phyloP scores from a whole-genome alignment of 2,888 invertebrate genomes.

The Apotomis capreana region DNA sequence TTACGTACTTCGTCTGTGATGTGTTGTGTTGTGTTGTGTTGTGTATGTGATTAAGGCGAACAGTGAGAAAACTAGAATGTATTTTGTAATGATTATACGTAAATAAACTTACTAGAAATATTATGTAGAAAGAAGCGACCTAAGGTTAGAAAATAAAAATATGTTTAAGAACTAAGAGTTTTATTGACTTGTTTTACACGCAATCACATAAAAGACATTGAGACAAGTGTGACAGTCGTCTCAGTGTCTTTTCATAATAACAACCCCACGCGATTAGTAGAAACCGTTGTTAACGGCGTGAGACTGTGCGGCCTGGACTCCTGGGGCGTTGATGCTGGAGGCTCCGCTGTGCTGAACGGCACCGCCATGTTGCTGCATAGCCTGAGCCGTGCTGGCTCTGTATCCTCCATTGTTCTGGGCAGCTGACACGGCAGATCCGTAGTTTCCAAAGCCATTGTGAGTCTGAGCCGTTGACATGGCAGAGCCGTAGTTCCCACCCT shows the following conservation, averaged over 20 bases:
- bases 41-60: too few relatives aligned
- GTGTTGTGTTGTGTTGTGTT: too few relatives aligned
- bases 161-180: constrained; percentile 47
- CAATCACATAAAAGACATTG: constrained; percentile 55
- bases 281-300: constrained; percentile 66
- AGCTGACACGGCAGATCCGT: constrained; percentile 61
- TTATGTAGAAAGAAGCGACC: background rate
- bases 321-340: constrained; percentile 65
- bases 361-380: constrained; percentile 59
- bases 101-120: background rate
- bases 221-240: constrained; percentile 73
- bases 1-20: too few relatives aligned
- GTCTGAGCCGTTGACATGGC: constrained; percentile 43
- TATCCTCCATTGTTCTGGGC: constrained; percentile 59
- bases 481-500: constrained; percentile 40
- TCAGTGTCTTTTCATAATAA: constrained; percentile 55
- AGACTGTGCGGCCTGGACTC: constrained; percentile 66
- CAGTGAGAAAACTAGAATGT: too few relatives aligned
- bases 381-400: constrained; percentile 64
- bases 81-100: too few relatives aligned
- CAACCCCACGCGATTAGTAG: constrained; percentile 52
- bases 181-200: constrained; percentile 51
- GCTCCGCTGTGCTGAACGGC: constrained; percentile 63
- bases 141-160: constrained; percentile 37
- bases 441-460: constrained; percentile 44